Evolutionary conservation across 1,140 invertebrate species (phyloP), one percentile per base, ranked within the genome.

Genomic region (Zophobas morio): DNA sequence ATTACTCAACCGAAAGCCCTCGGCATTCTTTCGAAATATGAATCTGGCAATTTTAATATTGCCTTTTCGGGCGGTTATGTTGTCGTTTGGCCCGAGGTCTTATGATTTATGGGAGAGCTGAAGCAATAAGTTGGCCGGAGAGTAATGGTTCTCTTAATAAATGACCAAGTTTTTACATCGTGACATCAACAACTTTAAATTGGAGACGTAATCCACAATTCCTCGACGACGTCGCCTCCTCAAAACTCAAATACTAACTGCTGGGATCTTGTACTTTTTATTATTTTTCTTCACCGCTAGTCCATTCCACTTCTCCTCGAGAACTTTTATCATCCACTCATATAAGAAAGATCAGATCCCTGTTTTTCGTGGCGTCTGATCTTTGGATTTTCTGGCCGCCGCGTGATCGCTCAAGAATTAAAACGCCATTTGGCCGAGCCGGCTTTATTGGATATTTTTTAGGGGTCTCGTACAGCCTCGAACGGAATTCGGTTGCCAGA

Each of bases 101-200:
- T 63, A 63, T 63, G 57, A 63, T 63, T 63, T 63, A 63, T 63
- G 4, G 37, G 35, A 6, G 36, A 39, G 57, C 35, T 39, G 57
- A 63, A 63, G 57, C 57, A 63, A 63, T 63, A 63, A 63, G 57
- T 63, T 63, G 57, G 57, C 57, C 33, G 8, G 36, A 39, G 57
- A 63, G 57, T 63, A 63, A 63, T 63, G 57, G 57, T 63, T 63
- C 57, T 63, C 57, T 63, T 63, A 63, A 63, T 63, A 63, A 63
- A 63, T 63, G 57, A 63, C 57, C 57, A 63, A 63, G n/a, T 63
- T 63, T 63, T 63, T 63, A 63, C 57, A 63, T 63, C 57, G 37
- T 63, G 57, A 63, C 57, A 63, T 63, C 57, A 63, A 63, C 57
- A 63, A 63, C 57, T 63, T 63, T 63, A 63, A 63, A 63, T 63